Evolutionary conservation across 2,888 invertebrate genomes (phyloP), one percentile per base, ranked within the genome.

Genomic region (Galerucella pusilla): DNA sequence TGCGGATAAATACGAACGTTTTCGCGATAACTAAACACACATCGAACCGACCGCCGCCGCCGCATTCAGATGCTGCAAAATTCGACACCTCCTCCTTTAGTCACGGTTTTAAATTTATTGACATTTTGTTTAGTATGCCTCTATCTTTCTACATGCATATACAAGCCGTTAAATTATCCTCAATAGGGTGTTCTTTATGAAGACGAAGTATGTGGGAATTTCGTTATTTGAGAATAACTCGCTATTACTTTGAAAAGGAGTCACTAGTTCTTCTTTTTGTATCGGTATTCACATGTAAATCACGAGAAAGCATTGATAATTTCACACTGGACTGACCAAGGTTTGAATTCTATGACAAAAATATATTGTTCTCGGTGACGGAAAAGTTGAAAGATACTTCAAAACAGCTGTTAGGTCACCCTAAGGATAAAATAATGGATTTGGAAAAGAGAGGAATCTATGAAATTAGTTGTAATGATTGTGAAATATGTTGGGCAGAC

Each of bases 61-160:
- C 70, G 72, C 72, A 67, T 73, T 72, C 68, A 75, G 73, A 61
- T 49, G 63, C 74, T 57, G 61, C 75, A 73, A 75, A 76, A 76
- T 66, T 71, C 76, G 76, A 76, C 78, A 77, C 78, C 76, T 77
- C 75, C 52, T 77, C 71, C 64, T 71, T 74, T 70, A 72, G 52
- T 61, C 66, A 64, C 68, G 69, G 35, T 16, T 46, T 49, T 68
- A 66, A 72, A 73, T 77, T 77, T 77, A 77, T 77, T 59, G 73
- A 71, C 64, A 71, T 71, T 73, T 77, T 73, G 75, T 77, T 73
- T 28, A 49, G 69, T 69, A 69, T 46, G 46, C 64, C 46, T 28
- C 61, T 61, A 69, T 69, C 59, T 68, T 45, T 45, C 20, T 57
- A 60, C 20, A 68, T 60, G 59, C 25, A 68, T 42, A 49, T 60